These are phyloP conservation scores for Anguilla megastoma DNA, from an alignment of 2,797 vertebrate species.

Conservation along the genomic window DNA sequence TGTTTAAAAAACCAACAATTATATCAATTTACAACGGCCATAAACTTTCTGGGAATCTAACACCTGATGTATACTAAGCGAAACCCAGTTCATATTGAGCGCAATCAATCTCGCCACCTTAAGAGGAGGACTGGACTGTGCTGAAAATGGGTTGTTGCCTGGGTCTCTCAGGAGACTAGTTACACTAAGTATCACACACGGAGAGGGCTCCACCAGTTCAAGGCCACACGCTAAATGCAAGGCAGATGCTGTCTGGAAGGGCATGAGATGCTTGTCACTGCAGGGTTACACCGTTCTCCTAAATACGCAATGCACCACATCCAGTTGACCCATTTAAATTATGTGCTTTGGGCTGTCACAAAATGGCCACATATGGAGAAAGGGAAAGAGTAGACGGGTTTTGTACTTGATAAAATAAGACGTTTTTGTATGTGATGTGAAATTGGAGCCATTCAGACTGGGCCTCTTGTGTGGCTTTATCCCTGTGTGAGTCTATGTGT, in stretches of 20 bases:
- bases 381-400: not conserved
- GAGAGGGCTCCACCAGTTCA: slow-evolving; percentile 52
- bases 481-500: not conserved
- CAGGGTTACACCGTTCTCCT: not conserved
- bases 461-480: not conserved
- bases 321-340: slow-evolving; percentile 14
- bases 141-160: slow-evolving; percentile 48
- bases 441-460: slow-evolving; percentile 4
- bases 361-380: not conserved
- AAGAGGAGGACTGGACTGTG: slow-evolving; percentile 51
- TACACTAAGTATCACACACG: slow-evolving; percentile 48
- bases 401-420: slow-evolving; percentile 1
- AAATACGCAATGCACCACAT: slow-evolving; percentile 19
- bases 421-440: not conserved
- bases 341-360: not conserved
- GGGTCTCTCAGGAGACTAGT: slow-evolving; percentile 44
- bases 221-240: slow-evolving; percentile 57
- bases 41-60: slow-evolving; percentile 59
- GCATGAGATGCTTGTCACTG: slow-evolving; percentile 28
- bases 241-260: slow-evolving; percentile 53
- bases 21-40: slow-evolving; percentile 53
- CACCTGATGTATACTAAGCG: slow-evolving; percentile 57
- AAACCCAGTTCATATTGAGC: slow-evolving; percentile 57
- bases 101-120: slow-evolving; percentile 60
- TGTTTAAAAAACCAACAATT: slow-evolving; percentile 51